These are phyloP conservation scores for Spatula clypeata DNA, from an alignment of 2,797 vertebrate genomes.

Conservation along the genomic window DNA sequence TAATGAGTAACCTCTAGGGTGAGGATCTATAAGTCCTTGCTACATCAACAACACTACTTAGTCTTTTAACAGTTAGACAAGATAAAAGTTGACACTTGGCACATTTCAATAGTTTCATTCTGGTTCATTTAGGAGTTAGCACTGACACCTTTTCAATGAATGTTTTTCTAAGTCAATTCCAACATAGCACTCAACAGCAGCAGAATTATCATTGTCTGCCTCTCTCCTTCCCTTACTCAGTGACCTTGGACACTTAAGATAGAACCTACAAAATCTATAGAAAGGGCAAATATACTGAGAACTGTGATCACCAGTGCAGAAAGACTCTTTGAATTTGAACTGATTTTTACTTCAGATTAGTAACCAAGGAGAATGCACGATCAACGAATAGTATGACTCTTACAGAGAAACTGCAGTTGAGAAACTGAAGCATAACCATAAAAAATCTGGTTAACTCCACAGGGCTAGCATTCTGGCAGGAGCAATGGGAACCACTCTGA, in stretches of 20 bases:
- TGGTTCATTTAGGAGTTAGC: conserved; percentile 20
- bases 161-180: conserved; percentile 66
- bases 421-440: conserved; percentile 55
- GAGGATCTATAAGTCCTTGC: neutral
- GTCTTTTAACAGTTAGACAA: conserved; percentile 8
- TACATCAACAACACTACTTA: neutral
- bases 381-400: conserved; percentile 18
- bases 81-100: conserved; percentile 1
- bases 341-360: conserved; percentile 56
- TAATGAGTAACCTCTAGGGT: neutral
- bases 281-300: neutral
- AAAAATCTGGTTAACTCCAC: conserved; percentile 53
- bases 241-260: neutral
- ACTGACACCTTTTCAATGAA: conserved; percentile 43
- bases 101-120: neutral
- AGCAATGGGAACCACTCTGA: neutral
- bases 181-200: conserved; percentile 6
- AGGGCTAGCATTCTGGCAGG: neutral
- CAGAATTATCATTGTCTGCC: conserved; percentile 47
- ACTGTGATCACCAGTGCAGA: neutral
- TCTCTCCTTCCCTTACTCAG: neutral
- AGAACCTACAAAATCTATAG: neutral
- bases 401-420: conserved; percentile 37
- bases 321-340: conserved; percentile 1
- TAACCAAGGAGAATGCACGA: conserved; percentile 47